phyloP scores from a whole-genome alignment of 2,888 invertebrate genomes.

The Macrophya alboannulata region DNA sequence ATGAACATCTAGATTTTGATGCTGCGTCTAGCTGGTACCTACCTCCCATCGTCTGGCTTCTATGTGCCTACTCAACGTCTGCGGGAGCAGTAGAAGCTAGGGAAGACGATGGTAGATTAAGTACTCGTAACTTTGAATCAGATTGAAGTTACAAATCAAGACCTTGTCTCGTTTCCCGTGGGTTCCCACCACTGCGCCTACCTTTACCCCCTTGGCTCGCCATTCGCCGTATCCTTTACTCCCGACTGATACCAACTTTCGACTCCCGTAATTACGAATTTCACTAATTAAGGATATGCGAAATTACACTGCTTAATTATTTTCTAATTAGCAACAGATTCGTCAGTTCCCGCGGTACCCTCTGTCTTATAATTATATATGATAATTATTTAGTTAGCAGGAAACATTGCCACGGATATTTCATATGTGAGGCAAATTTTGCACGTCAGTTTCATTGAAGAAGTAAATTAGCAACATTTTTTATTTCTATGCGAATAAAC shows the following conservation, averaged over 20 bases:
- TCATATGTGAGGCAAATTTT: no score
- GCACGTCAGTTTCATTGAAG: no score
- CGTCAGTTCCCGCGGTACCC: conserved; percentile 21
- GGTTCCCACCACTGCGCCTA: conserved; percentile 18
- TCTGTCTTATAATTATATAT: background rate
- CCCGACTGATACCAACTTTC: conserved; percentile 52
- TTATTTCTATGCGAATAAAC: no score
- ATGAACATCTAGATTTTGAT: conserved; percentile 39
- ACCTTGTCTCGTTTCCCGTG: conserved; percentile 36
- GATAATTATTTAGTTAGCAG: background rate
- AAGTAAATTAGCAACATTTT: no score
- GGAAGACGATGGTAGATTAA: conserved; percentile 49
- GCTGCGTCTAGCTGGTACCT: background rate
- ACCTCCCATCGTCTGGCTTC: conserved; percentile 13
- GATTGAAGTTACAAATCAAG: conserved; percentile 54
- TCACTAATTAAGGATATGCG: conserved; percentile 69
- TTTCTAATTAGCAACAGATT: conserved; percentile 61
- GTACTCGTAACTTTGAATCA: conserved; percentile 53
- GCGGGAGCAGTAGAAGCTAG: background rate
- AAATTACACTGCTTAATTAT: conserved; percentile 69
- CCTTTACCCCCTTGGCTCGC: background rate
- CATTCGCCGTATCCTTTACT: conserved; percentile 15
- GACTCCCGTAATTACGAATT: conserved; percentile 67
- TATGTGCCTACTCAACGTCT: conserved; percentile 14
- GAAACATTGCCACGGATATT: background rate